Percentiles rank a stretch among this genome's conserved stretches.
Conservation (phyloP, 2,113 vertebrate species). For the Donacobius atricapilla region DNA sequence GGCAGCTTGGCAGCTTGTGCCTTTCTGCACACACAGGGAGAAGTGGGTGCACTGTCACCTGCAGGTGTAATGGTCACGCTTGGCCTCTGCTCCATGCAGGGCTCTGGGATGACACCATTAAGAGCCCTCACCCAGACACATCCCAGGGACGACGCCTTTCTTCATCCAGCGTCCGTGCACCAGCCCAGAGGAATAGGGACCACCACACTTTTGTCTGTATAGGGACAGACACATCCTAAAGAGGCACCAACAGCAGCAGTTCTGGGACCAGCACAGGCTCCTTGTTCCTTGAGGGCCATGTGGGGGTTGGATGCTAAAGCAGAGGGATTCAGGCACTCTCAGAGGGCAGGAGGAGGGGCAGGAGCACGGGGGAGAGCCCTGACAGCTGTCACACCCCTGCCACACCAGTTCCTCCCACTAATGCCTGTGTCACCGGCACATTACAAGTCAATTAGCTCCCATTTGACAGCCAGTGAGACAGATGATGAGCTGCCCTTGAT, state of each 20-base stretch:
- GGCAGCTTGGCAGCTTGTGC: too few species aligned
- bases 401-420: not conserved
- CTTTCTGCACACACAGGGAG: not conserved
- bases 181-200: not conserved
- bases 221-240: not conserved
- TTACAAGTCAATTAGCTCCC: conserved; percentile 26
- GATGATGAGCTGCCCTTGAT: conserved; percentile 42
- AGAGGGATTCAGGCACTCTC: not conserved
- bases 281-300: not conserved
- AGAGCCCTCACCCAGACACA: not conserved
- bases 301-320: not conserved
- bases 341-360: not conserved
- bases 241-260: not conserved
- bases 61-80: not conserved
- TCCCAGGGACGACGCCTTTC: not conserved
- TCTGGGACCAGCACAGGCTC: not conserved
- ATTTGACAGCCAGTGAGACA: conserved; percentile 7
- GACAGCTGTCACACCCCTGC: not conserved
- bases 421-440: not conserved
- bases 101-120: not conserved
- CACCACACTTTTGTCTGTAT: not conserved
- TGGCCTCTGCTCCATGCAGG: fast-evolving
- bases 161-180: not conserved
- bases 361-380: not conserved
- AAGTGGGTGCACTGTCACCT: not conserved